Percentiles rank a stretch among this genome's conserved stretches.
These are phyloP conservation scores for Cryptoprocta ferox DNA, from an alignment of 2,797 vertebrate species.

Conservation along the genomic window DNA sequence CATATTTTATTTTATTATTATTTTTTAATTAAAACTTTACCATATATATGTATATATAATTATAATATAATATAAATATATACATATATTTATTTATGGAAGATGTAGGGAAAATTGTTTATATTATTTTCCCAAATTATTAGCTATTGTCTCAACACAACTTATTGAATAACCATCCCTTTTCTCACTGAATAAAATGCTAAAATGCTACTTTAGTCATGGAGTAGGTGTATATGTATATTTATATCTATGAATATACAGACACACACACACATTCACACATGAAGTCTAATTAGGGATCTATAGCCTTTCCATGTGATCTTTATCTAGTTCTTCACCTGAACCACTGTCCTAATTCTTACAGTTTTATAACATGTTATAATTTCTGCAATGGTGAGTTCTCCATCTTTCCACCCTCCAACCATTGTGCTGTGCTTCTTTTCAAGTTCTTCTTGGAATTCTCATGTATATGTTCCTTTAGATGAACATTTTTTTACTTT, in stretches of 20 bases:
- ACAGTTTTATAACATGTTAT: not conserved
- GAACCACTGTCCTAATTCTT: not conserved
- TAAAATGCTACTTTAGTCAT: not conserved
- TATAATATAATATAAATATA: too few species aligned
- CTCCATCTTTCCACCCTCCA: not conserved
- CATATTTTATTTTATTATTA: not conserved
- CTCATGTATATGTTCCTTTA: not conserved
- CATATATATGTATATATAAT: not conserved
- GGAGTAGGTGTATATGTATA: not conserved
- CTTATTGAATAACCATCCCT: not conserved
- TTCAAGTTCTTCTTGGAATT: not conserved
- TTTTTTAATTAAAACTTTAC: constrained; percentile 21
- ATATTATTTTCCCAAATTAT: constrained; percentile 20
- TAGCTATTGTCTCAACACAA: not conserved
- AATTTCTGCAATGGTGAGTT: not conserved
- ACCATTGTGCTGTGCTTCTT: not conserved
- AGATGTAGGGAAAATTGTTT: not conserved
- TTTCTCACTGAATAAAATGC: not conserved
- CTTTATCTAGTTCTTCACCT: not conserved
- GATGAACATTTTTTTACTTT: not conserved
- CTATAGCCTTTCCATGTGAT: not conserved
- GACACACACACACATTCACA: not conserved
- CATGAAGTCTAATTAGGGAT: not conserved
- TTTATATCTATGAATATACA: not conserved
- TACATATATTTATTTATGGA: not conserved